Conservation (phyloP, 2,113 vertebrate genomes). For the Cynoglossus semilaevis region DNA sequence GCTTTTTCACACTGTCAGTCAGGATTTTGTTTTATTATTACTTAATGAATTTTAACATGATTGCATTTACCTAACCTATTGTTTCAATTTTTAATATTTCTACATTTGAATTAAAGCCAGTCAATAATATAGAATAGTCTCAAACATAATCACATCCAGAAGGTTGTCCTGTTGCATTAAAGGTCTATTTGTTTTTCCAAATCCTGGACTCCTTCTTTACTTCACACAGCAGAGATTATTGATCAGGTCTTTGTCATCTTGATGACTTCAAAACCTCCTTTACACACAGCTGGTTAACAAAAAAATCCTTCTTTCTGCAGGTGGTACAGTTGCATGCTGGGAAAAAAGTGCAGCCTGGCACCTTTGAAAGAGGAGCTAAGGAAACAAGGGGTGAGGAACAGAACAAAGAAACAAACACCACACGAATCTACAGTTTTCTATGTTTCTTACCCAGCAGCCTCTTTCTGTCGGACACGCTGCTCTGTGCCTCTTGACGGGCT, state of each 20-base stretch:
- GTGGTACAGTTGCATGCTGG: constrained; percentile 99
- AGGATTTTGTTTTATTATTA: too few species aligned
- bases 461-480: constrained; percentile 7
- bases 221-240: constrained; percentile 57
- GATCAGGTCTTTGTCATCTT: constrained; percentile 48
- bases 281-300: constrained; percentile 24
- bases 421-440: neutral
- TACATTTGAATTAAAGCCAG: neutral
- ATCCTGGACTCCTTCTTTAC: constrained; percentile 38
- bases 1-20: constrained; percentile 1
- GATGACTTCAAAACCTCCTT: constrained; percentile 54
- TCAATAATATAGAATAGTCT: neutral
- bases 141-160: neutral
- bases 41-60: too few species aligned
- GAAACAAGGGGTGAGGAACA: constrained; percentile 86
- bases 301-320: constrained; percentile 71
- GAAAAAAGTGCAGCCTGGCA: constrained; percentile 96
- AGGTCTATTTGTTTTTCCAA: constrained; percentile 22
- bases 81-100: too few species aligned
- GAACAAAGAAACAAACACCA: constrained; percentile 9
- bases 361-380: constrained; percentile 95
- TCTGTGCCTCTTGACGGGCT: neutral
- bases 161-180: constrained; percentile 17
- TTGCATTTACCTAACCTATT: too few species aligned
- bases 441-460: constrained; percentile 2